These are phyloP conservation scores for Stomatorhinus walkeri DNA, from an alignment of 2,797 vertebrate species.

Conservation along the genomic window DNA sequence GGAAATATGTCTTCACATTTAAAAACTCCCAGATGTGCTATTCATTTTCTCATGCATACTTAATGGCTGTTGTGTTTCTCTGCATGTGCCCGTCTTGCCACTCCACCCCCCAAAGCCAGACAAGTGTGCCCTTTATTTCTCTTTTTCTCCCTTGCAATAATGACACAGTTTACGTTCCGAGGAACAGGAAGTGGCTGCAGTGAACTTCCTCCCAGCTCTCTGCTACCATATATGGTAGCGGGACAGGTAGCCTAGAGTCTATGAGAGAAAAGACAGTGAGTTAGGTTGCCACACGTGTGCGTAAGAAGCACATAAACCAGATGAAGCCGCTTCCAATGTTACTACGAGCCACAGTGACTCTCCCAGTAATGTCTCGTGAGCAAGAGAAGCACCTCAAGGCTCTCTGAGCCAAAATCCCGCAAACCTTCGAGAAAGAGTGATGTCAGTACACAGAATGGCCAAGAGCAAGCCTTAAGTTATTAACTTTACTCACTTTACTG, in stretches of 20 bases:
- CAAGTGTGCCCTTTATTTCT: neutral
- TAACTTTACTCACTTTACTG: neutral
- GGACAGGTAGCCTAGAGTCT: neutral
- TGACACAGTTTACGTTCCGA: neutral
- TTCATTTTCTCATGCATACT: neutral
- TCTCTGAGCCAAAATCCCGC: neutral
- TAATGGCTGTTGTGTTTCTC: neutral
- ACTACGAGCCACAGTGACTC: neutral
- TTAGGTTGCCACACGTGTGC: neutral
- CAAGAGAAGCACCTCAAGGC: neutral
- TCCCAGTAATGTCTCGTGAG: neutral
- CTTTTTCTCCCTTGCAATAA: neutral
- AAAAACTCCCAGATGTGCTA: neutral
- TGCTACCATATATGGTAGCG: constrained; percentile 1
- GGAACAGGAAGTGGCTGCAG: constrained; percentile 6
- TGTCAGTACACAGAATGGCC: neutral
- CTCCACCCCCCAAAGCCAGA: neutral
- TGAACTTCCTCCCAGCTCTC: neutral
- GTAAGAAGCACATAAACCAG: neutral
- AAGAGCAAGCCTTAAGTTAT: neutral
- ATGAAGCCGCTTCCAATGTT: neutral
- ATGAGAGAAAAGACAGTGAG: neutral
- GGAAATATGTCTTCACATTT: neutral
- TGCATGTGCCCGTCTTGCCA: neutral
- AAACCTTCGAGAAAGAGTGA: neutral